Evolutionary conservation across 2,888 invertebrate species (phyloP), one percentile per base, ranked within the genome.

Genomic region (Hermaeophaga mercurialis): DNA sequence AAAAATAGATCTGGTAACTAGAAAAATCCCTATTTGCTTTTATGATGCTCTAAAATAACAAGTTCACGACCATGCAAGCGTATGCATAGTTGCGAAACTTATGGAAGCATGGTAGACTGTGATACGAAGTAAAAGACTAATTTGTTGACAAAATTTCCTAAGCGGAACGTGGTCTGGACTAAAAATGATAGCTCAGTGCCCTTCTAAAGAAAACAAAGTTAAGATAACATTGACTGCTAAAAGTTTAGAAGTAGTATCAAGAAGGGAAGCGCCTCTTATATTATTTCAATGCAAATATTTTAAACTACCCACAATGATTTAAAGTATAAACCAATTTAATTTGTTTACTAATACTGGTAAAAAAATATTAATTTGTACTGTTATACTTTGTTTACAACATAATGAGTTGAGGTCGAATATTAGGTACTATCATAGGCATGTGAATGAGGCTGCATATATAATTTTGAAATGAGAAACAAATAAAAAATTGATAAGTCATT

Each of bases 111-210:
- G 66, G 64, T 49, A 45, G 50, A 56, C 53, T 49, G 54, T 59
- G 69, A 66, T 68, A 68, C 50, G 57, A 63, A 65, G 62, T 57
- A 56, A 43, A 61, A 65, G 62, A 62, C 64, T 73, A 74, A 74
- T 74, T 73, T 75, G 75, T 75, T 75, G 73, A 74, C 75, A 67
- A 64, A 74, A 76, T 75, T 73, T 72, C 74, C 73, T 74, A 76
- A 71, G 74, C 74, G 67, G 65, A 66, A 71, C 75, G 76, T 75
- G 75, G 72, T 63, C 59, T 46, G 22, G 71, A 67, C 63, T 71
- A 61, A 65, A 67, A 66, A 65, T 61, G 63, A 61, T 70, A 66
- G 74, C 74, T 76, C 73, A 76, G 68, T 65, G 60, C 62, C 61
- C 63, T 59, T 48, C 60, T 62, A 64, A 68, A 71, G 70, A 68